Percentiles rank a stretch among this genome's conserved stretches.
Conservation (phyloP, 2,113 vertebrate species). For the Zapus hudsonius region DNA sequence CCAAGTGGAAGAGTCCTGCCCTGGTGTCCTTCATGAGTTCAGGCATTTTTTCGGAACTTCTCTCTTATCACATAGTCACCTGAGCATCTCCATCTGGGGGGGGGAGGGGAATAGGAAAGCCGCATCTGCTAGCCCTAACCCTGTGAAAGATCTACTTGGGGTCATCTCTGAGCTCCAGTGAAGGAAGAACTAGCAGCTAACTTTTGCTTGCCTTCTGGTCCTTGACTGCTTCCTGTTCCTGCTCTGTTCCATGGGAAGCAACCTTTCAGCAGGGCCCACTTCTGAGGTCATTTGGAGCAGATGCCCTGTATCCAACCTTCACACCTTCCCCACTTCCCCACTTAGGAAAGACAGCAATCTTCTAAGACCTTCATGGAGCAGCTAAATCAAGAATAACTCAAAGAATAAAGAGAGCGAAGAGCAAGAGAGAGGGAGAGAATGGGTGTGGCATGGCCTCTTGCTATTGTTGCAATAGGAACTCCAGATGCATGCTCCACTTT, state of each 20-base stretch:
- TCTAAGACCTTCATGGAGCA: background rate
- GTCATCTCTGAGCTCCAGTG: background rate
- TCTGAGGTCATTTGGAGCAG: background rate
- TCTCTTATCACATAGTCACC: no score
- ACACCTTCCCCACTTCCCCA: background rate
- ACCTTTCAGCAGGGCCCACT: background rate
- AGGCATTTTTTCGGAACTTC: background rate
- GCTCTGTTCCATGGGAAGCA: background rate
- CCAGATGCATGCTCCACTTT: no score
- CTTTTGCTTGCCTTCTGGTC: constrained; percentile 29
- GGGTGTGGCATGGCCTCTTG: no score
- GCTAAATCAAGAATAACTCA: background rate
- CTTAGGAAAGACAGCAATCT: background rate
- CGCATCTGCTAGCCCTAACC: background rate
- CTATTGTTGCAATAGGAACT: no score
- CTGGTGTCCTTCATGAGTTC: background rate
- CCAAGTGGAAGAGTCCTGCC: background rate
- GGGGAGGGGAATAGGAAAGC: rapidly evolving
- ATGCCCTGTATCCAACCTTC: background rate
- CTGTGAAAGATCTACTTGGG: background rate
- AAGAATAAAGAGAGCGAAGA: background rate
- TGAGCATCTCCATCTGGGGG: background rate
- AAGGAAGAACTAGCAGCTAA: background rate
- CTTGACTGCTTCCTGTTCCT: constrained; percentile 11
- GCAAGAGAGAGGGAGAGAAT: no score